Evolutionary conservation across 2,888 invertebrate species (phyloP), one percentile per base, ranked within the genome.

Genomic region (Pecten maximus): DNA sequence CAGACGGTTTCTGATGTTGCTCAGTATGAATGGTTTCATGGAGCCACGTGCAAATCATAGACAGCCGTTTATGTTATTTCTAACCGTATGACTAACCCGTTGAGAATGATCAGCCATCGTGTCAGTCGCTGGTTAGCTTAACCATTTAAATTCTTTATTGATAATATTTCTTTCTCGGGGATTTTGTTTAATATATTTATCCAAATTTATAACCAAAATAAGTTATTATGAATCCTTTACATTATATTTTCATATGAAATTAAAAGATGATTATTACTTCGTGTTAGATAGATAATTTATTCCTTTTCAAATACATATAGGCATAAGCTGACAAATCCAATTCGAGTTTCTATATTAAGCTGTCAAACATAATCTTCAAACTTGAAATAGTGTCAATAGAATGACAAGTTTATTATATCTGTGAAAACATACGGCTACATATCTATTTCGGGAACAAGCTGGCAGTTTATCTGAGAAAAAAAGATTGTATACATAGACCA

Each of bases 371-470:
- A 74, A 74, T 74, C 74, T 74, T 74, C 35, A 10, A 35, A 74
- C 74, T 10, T 74, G 74, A 74, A 74, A 74, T 74, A 74, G 74
- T 74, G 35, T 28, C 28, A 74, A 35, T 28, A 35, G 6, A 74
- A 74, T 35, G 74, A 74, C 74, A 74, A 35, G 74, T 74, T 74
- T 74, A 74, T 74, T 74, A 74, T 74, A 35, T 74, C 74, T 74
- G 28, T 74, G 74, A 74, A 74, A 74, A 28, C 19, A 74, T 74
- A 74, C 35, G 23, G 74, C 28, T 15, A 74, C 28, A 10, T 8
- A 12, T 35, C 74, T 74, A 74, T 74, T 35, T 74, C 35, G 10
- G 74, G 74, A 74, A 74, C 74, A 74, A 35, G 74, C 28, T 54
- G n/a, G n/a, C 23, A 23, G 19, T n/a, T 54, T 23, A 54, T 54